Percentiles rank a stretch among this genome's conserved stretches.
Conservation (phyloP, 2,888 invertebrate species). For the Parapristionchus giblindavisi region DNA sequence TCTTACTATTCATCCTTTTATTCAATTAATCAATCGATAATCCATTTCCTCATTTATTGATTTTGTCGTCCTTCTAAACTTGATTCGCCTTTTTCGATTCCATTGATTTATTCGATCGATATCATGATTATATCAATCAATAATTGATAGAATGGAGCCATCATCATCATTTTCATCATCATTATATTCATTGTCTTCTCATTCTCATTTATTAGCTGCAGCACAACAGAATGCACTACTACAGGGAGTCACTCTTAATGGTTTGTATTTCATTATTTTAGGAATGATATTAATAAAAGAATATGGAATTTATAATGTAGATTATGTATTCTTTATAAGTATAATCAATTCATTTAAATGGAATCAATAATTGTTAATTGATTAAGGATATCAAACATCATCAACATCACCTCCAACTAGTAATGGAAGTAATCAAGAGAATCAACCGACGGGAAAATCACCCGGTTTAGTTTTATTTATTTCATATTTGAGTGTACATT, state of each 20-base stretch:
- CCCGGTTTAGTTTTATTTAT: conserved; percentile 12
- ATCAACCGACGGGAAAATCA: conserved; percentile 29
- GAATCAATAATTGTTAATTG: neutral
- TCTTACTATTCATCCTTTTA: too few relatives aligned
- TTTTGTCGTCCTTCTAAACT: neutral
- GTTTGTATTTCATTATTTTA: neutral
- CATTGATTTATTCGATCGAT: conserved; percentile 44
- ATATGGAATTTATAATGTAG: too few relatives aligned
- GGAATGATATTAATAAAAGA: neutral
- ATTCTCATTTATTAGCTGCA: conserved; percentile 11
- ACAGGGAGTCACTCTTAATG: conserved; percentile 4
- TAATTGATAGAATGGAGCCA: too few relatives aligned
- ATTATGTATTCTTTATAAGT: neutral
- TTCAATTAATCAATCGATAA: too few relatives aligned
- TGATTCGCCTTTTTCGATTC: conserved; percentile 15
- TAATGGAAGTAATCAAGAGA: conserved; percentile 35
- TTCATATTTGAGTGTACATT: neutral
- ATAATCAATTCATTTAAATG: neutral
- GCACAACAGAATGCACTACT: conserved; percentile 26
- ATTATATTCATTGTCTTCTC: neutral
- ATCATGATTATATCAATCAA: conserved; percentile 33
- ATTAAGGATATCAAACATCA: conserved; percentile 24
- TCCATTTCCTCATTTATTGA: conserved; percentile 32
- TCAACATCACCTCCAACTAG: conserved; percentile 22
- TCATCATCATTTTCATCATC: conserved; percentile 6